Conservation (phyloP, 23 tunicate genomes). For the Aplidium turbinatum region DNA sequence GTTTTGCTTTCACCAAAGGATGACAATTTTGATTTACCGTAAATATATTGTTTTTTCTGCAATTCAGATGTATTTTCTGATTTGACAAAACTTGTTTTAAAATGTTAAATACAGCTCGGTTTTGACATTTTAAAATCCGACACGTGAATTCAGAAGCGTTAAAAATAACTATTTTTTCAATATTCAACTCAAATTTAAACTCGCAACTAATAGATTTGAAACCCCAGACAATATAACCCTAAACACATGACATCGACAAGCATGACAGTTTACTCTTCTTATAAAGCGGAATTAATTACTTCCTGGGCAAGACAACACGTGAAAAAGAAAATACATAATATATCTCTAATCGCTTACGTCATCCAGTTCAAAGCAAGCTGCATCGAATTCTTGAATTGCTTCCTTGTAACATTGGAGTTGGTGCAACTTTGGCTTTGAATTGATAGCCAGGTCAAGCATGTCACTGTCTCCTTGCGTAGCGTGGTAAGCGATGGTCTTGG, state of each 20-base stretch:
- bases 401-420: conserved; percentile 60
- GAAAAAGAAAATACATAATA: neutral
- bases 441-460: conserved; percentile 11
- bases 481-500: conserved; percentile 49
- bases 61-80: too few species aligned
- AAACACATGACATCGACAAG: too few species aligned
- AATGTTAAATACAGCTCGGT: too few species aligned
- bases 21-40: too few species aligned
- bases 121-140: too few species aligned
- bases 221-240: neutral
- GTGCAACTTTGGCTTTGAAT: conserved; percentile 35
- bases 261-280: neutral
- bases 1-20: too few species aligned
- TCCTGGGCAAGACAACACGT: neutral
- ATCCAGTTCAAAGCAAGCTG: conserved; percentile 68
- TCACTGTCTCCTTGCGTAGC: conserved; percentile 33
- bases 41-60: too few species aligned
- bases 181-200: too few species aligned
- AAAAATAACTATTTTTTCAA: too few species aligned
- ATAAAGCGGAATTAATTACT: neutral
- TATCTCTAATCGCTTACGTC: conserved; percentile 51
- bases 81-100: too few species aligned
- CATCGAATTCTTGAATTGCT: conserved; percentile 59
- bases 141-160: too few species aligned
- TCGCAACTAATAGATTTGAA: too few species aligned